Percentiles rank a stretch among this genome's conserved stretches.
These are phyloP conservation scores for Hippocampus barbouri DNA, from an alignment of 2,113 vertebrate species.

Conservation along the genomic window DNA sequence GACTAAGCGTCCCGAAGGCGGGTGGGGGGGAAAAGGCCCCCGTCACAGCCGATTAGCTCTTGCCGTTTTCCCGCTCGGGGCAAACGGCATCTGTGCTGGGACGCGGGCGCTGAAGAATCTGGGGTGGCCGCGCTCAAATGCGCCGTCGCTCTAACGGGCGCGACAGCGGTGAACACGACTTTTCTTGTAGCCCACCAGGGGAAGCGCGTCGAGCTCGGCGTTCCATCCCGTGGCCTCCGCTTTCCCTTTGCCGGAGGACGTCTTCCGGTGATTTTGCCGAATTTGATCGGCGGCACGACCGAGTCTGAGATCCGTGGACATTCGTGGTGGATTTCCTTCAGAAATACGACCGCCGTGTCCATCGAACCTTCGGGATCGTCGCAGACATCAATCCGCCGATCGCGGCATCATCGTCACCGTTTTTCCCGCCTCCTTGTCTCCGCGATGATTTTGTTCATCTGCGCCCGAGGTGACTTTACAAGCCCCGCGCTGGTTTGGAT, in stretches of 20 bases:
- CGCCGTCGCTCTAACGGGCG: neutral
- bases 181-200: neutral
- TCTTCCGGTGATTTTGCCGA: too few species aligned
- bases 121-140: neutral
- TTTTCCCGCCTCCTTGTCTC: too few species aligned
- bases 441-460: too few species aligned
- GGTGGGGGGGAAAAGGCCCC: slow-evolving; percentile 66
- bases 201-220: neutral
- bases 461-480: too few species aligned
- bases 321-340: too few species aligned
- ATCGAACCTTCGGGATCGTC: too few species aligned
- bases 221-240: neutral
- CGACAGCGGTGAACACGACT: neutral
- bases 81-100: neutral
- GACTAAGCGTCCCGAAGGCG: slow-evolving; percentile 63
- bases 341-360: too few species aligned
- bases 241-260: too few species aligned
- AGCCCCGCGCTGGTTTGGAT: neutral
- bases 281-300: too few species aligned
- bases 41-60: slow-evolving; percentile 63
- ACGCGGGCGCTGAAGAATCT: neutral
- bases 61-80: neutral
- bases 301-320: too few species aligned
- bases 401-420: too few species aligned
- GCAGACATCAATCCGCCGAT: too few species aligned